Evolutionary conservation across 2,888 invertebrate species (phyloP), one percentile per base, ranked within the genome.

Genomic region (Synergus japonicus): DNA sequence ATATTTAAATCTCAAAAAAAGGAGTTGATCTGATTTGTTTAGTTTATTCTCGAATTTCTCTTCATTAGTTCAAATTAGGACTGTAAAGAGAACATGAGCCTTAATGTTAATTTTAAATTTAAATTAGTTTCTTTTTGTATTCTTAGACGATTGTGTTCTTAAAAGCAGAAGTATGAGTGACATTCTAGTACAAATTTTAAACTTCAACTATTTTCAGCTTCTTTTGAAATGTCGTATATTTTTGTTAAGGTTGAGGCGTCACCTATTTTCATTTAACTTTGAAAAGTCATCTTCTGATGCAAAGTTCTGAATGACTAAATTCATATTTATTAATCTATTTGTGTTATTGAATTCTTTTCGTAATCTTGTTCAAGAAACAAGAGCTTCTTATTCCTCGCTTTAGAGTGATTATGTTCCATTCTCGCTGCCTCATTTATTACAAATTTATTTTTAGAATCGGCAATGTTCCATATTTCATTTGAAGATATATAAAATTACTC

Each of bases 381-480:
- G 46, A 46, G 13, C 4, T 46, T 46, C 13, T 18, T 63, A 22
- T 29, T 41, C 4, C 0, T n/a, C 15, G n/a, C 13, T 10, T 69
- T 66, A 18, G n/a, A 10, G 18, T 43, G 54, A 44, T 46, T 76
- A 18, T 44, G 13, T 64, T 76, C 44, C 54, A 76, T 41, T 63
- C 63, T 76, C 29, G 41, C 18, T 9, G 22, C 63, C 63, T 76
- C 63, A 65, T 49, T 77, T 77, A 65, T n/a, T 73, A 49, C 37
- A 37, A 37, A 37, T 37, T 37, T 81, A 83, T 83, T 83, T 83
- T 83, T 83, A 81, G 81, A 81, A 81, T 79, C 78, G 83, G 77
- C 81, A 78, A 77, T 76, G 83, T 78, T 81, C 81, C 79, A 81
- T 79, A 37, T 79, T 76, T 44, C 37, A 54, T 80, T 76, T 79